Base-by-base conservation (phyloP, 2,797 vertebrate genomes). In the Falco novaeseelandiae region DNA sequence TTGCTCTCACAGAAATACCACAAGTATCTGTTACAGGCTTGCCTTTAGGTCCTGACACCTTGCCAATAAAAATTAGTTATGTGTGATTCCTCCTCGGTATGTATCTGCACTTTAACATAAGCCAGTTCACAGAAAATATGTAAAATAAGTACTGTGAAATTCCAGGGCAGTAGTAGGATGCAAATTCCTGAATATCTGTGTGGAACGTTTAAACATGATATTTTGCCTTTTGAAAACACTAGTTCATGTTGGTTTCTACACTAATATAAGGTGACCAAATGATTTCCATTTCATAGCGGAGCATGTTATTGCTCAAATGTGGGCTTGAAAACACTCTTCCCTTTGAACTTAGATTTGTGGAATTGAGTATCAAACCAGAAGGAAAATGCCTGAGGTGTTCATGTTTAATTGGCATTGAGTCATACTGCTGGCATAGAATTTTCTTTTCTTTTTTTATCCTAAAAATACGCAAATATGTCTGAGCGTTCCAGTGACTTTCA, bases 251-350 rank as follows among this genome's bases (percentile, higher is more conserved):
- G 73, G 26, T 80, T 96, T 89, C 52, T 83, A 27, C 16, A 20
- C 32, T 87, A 59, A 44, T 65, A 59, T 2, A 29, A 70, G 26
- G 63, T 73, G 58, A 69, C 80, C 34, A 55, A 94, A 26, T 80
- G 49, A 89, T 97, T 97, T 96, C 93, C 81, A 71, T 95, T 97
- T 94, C 88, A 85, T 42, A 89, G 59, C 18, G 36, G 78, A 95
- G n/a, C n/a, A 36, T 1, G 1, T 77, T 61, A 12, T 32, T 70
- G 26, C 63, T 73, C 86, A 87, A 73, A 90, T 63, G 80, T 71
- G 61, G 77, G 21, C 74, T 93, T 95, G 66, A 78, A 89, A 85
- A 63, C 89, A 13, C 34, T 82, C 32, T 93, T 95, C 13, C 36
- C 52, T 96, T 96, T 96, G 83, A 96, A 89, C 40, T 90, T n/a